Evolutionary conservation across 2,888 invertebrate species (phyloP).

Genomic region (Chrysopilus asiliformis): DNA sequence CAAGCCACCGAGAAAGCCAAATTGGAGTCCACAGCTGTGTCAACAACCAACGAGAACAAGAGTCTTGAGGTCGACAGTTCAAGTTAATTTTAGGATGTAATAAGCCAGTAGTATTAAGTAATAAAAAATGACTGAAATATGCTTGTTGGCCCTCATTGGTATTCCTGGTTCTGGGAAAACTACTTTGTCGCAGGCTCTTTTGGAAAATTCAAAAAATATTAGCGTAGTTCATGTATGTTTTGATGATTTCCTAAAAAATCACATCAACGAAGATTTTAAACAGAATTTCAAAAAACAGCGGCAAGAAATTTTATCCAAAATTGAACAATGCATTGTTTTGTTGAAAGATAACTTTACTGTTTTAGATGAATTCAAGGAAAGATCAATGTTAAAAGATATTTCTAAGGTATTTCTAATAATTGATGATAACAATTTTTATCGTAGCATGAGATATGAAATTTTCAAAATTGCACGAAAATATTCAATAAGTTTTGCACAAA

Average conservation of each 20-base stretch:
- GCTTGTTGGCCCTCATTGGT: constrained; percentile 26
- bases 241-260: constrained; percentile 21
- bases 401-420: constrained; percentile 22
- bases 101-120: constrained; percentile 2
- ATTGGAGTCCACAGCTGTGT: too few relatives aligned
- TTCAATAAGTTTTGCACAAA: constrained; percentile 22
- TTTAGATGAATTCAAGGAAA: neutral
- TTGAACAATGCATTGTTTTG: constrained; percentile 17
- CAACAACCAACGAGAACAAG: too few relatives aligned
- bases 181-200: constrained; percentile 20
- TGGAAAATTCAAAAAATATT: constrained; percentile 13
- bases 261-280: neutral
- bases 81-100: constrained; percentile 5
- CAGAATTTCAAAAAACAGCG: constrained; percentile 21
- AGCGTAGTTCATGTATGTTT: constrained; percentile 26
- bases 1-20: too few relatives aligned
- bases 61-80: neutral
- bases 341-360: constrained; percentile 3
- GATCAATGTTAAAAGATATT: neutral
- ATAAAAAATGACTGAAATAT: constrained; percentile 22
- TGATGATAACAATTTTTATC: constrained; percentile 32
- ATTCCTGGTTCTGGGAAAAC: constrained; percentile 31
- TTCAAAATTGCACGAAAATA: constrained; percentile 22
- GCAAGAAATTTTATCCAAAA: constrained; percentile 13
- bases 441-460: constrained; percentile 30